These are phyloP conservation scores for Toxostoma redivivum DNA, from an alignment of 2,113 vertebrate species.

Conservation along the genomic window DNA sequence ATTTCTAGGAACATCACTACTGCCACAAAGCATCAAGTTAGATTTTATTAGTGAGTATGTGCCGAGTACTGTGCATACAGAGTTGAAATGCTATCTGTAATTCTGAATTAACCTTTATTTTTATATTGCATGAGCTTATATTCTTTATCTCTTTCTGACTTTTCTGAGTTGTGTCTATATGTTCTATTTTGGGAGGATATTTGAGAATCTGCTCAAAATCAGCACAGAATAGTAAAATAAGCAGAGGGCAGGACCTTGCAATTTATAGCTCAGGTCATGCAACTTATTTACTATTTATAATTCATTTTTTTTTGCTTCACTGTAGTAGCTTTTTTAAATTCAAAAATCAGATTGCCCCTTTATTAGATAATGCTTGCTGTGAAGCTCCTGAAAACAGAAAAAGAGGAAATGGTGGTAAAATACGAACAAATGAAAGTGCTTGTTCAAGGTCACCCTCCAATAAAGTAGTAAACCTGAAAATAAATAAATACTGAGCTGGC, in stretches of 20 bases:
- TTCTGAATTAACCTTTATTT: not conserved
- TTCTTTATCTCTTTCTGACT: not conserved
- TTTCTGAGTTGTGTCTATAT: not conserved
- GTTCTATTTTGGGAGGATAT: not conserved
- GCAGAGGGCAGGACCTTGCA: not conserved
- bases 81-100: not conserved
- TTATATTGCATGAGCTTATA: not conserved
- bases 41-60: not conserved
- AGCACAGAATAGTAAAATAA: not conserved
- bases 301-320: not conserved
- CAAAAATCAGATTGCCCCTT: not conserved
- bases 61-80: not conserved
- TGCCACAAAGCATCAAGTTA: not conserved
- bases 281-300: slow-evolving; percentile 5
- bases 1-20: slow-evolving; percentile 8
- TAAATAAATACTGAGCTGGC: not conserved
- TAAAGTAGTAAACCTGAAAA: not conserved
- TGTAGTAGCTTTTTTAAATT: not conserved
- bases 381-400: not conserved
- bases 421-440: not conserved
- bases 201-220: slow-evolving; percentile 10
- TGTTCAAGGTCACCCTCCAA: not conserved
- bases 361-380: not conserved
- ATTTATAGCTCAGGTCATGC: not conserved
- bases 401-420: not conserved